Evolutionary conservation across 2,113 vertebrate species (phyloP), one percentile per base, ranked within the genome.

Genomic region (Cranoglanis bouderius): DNA sequence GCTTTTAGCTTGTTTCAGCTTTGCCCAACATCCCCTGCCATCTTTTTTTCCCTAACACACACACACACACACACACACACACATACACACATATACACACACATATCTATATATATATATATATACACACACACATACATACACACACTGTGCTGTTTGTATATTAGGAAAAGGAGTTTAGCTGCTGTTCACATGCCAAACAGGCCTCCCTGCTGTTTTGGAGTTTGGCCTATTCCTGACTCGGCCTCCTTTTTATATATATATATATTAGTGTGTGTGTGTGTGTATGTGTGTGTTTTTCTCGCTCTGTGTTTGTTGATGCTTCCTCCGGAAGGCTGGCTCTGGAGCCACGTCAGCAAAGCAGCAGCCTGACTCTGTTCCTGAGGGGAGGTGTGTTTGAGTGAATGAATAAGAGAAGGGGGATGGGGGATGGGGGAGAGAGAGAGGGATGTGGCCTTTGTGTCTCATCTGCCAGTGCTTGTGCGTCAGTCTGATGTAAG

Each of bases 401-500:
- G 13, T 84, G 81, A 16, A 55, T 82, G 81, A 38, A 77, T 88
- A 78, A 81, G 40, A 72, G 65, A 72, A 35, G 84, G 83, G 91
- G 93, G 92, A 74, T 26, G 61, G 21, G 32, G 46, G 59, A 85
- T 46, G 46, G 74, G n/a, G 80, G 88, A 70, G 87, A 13, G 84
- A 29, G 81, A n/a, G 85, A 82, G 91, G 63, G 80, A 90, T 91
- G 93, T 93, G 93, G 93, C 93, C 93, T 92, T 94, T 94, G 90
- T 93, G 93, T 95, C 94, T 94, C 94, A 95, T 95, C 92, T 94
- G 92, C 94, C 93, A 93, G 92, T 89, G 88, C 87, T 93, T 81
- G 91, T 95, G 95, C 94, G 93, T 95, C 95, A 96, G 90, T 91
- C 93, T 95, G 95, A 96, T 95, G 95, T 93, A 95, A 92, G 93